Percentiles rank a stretch among this genome's conserved stretches.
Evolutionary conservation across 2,888 invertebrate species (phyloP).

Genomic region (Leptarthrus brevirostris): DNA sequence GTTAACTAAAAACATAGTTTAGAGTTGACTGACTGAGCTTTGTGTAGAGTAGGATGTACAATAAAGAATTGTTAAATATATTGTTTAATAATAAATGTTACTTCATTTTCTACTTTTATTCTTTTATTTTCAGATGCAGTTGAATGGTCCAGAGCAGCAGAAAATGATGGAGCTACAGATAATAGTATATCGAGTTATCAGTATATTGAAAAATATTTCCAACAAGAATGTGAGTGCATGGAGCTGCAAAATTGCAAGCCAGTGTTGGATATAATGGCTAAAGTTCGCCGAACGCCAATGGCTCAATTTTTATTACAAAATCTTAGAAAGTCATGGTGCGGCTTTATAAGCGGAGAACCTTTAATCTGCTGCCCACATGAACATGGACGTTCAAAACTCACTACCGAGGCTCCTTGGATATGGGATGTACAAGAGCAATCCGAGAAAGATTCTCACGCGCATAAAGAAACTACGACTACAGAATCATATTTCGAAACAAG

Average conservation of each 20-base stretch:
- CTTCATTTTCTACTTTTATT: too few relatives aligned
- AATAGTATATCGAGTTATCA: background rate
- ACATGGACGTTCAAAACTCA: conserved; percentile 34
- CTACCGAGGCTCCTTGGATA: conserved; percentile 59
- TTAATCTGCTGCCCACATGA: conserved; percentile 60
- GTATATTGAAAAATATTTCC: conserved; percentile 27
- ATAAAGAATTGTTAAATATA: too few relatives aligned
- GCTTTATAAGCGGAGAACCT: conserved; percentile 59
- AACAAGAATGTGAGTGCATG: conserved; percentile 60
- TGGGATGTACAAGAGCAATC: conserved; percentile 57
- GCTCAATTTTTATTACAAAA: conserved; percentile 57
- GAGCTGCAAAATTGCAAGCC: conserved; percentile 60
- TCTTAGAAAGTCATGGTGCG: conserved; percentile 60
- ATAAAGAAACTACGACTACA: background rate
- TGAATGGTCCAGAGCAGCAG: background rate
- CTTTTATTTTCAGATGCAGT: conserved; percentile 16
- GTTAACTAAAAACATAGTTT: too few relatives aligned
- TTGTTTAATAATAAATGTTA: too few relatives aligned
- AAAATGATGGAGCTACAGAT: background rate
- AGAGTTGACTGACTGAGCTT: too few relatives aligned
- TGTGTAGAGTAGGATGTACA: too few relatives aligned
- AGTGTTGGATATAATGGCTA: conserved; percentile 57
- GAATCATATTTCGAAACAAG: conserved; percentile 8
- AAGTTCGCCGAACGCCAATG: conserved; percentile 56
- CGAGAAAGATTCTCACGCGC: background rate